These are phyloP conservation scores for Brachypteracias leptosomus DNA, from an alignment of 2,113 vertebrate species.

Conservation along the genomic window DNA sequence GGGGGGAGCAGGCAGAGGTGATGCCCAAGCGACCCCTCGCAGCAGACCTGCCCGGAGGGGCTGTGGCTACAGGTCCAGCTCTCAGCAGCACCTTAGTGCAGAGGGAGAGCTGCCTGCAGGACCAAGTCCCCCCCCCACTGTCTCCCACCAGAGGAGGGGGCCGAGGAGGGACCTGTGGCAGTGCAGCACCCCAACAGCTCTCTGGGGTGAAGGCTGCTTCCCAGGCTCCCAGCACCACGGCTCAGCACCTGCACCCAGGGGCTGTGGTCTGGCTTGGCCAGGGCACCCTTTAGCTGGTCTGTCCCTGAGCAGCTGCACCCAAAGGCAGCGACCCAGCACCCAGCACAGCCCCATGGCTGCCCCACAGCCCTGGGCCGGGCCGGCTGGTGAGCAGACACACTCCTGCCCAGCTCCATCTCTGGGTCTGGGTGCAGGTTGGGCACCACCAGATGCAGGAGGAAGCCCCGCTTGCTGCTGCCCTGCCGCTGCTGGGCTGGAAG, in stretches of 20 bases:
- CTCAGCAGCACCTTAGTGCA: neutral
- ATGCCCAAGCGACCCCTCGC: neutral
- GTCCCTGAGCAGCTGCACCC: neutral
- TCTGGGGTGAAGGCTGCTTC: neutral
- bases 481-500: fast-evolving
- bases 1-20: neutral
- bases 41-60: neutral
- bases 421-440: neutral
- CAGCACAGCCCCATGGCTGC: too few species aligned
- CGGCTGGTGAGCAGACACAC: fast-evolving
- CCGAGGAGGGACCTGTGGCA: fast-evolving
- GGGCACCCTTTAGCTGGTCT: neutral
- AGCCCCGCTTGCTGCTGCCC: neutral
- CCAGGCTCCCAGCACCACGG: neutral
- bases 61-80: neutral
- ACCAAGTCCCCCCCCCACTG: neutral
- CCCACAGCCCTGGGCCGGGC: too few species aligned
- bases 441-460: neutral
- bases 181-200: neutral
- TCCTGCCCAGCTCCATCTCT: neutral
- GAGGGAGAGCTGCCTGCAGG: fast-evolving
- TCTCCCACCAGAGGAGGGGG: fast-evolving
- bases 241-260: neutral
- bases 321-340: fast-evolving
- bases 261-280: fast-evolving